Base-by-base conservation (phyloP, 2,113 vertebrate genomes). In the Poecile atricapillus region DNA sequence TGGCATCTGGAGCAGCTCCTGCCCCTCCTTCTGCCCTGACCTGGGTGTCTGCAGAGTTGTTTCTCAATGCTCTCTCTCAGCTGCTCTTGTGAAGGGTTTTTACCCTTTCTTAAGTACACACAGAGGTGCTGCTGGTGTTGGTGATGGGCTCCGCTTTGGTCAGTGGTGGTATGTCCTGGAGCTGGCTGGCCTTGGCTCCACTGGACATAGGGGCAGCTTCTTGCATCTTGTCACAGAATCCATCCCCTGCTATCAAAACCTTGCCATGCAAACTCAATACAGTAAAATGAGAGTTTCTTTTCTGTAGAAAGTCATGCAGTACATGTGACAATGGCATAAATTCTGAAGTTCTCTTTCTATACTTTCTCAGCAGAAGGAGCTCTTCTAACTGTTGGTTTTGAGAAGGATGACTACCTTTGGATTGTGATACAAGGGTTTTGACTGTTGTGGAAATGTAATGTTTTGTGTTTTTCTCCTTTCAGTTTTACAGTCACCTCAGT, bases 1-100 rank as follows among this genome's bases (percentile, higher is more conserved):
- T 0, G 1, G 22, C 1, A 0, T 14, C 43, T 64, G 50, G 5
- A 41, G 20, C 33, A 35, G 4, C 21, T 64, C 30, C 24, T 50
- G 30, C 22, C 5, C 8, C 10, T 64, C 50, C 28, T 41, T 30
- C 60, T n/a, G 12, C 31, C 13, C 44, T 50, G 35, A 2, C 11
- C 16, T 43, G 17, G 16, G 4, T 17, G 16, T 43, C 24, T 47
- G 41, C 49, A 43, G 35, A 5, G 44, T 1, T 67, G 53, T 50
- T 35, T 30, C 37, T 59, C 46, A 30, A 0, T 46, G 10, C 14
- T 76, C 7, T 69, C 55, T 80, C 37, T 24, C 46, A 55, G 55
- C 43, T 80, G 43, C 31, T 71, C n/a, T 33, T 41, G 18, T 10
- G 11, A 37, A 35, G 10, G 18, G 0, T 44, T 60, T 70, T 65